Percentiles rank a stretch among this genome's conserved stretches.
Conservation (phyloP, 1,140 invertebrate species). For the Adelges cooleyi region DNA sequence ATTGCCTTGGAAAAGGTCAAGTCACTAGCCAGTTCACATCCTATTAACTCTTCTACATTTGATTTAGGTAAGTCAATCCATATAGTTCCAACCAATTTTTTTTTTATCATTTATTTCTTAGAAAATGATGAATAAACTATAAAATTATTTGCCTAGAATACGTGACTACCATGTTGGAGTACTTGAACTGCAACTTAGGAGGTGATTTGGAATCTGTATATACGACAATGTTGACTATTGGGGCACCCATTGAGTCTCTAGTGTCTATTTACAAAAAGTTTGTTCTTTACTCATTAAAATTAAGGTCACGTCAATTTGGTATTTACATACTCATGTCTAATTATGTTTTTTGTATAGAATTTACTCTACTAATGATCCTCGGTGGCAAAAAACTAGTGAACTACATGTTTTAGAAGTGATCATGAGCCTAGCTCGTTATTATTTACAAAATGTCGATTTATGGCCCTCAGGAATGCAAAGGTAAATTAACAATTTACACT, state of each 20-base stretch:
- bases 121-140: too few relatives aligned
- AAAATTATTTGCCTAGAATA: too few relatives aligned
- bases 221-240: constrained; percentile 52
- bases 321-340: too few relatives aligned
- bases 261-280: constrained; percentile 59
- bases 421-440: constrained; percentile 19
- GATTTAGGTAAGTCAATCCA: constrained; percentile 47
- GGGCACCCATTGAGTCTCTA: constrained; percentile 56
- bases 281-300: constrained; percentile 30
- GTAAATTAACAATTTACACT: not conserved
- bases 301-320: too few relatives aligned
- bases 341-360: constrained; percentile 30
- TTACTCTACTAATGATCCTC: constrained; percentile 21
- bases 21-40: constrained; percentile 56
- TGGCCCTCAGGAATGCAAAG: constrained; percentile 23
- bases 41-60: constrained; percentile 60
- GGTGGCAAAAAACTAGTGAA: constrained; percentile 24
- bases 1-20: constrained; percentile 50
- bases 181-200: constrained; percentile 55
- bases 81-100: constrained; percentile 7
- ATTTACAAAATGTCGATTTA: constrained; percentile 25
- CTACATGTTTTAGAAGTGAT: constrained; percentile 20
- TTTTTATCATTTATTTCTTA: constrained; percentile 37
- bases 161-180: constrained; percentile 60
- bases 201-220: constrained; percentile 56